Percentiles rank a stretch among this genome's conserved stretches.
phyloP scores from a whole-genome alignment of 2,113 vertebrate genomes.

The Microcebus lehilahytsara region DNA sequence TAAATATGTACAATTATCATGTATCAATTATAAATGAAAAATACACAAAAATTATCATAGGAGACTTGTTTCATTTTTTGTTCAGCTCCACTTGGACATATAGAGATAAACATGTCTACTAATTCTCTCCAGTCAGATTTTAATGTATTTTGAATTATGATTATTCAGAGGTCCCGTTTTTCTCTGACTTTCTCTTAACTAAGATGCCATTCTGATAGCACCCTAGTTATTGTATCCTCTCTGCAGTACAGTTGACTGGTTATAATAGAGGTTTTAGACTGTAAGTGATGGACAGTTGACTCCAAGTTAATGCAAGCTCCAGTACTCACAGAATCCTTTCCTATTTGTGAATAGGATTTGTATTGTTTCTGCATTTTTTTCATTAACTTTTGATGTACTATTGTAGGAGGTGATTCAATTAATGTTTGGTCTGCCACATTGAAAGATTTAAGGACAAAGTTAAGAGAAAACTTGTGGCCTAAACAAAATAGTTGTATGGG shows the following conservation, averaged over 20 bases:
- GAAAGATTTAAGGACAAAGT: constrained; percentile 15
- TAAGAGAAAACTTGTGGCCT: neutral
- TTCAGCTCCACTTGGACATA: neutral
- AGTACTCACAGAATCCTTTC: neutral
- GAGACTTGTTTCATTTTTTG: neutral
- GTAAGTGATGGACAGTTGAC: neutral
- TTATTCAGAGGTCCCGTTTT: neutral
- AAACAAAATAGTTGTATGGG: neutral
- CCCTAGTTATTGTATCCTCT: neutral
- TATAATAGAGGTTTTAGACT: neutral
- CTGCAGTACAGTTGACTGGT: neutral
- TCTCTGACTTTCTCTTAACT: neutral
- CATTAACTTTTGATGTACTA: neutral
- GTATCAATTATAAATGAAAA: neutral
- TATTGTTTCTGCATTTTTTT: neutral
- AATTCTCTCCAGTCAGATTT: neutral
- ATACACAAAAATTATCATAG: neutral
- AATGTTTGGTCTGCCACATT: neutral
- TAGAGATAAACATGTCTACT: neutral
- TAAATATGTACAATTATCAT: neutral
- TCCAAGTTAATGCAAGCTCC: neutral
- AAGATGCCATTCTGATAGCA: neutral
- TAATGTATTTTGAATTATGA: neutral
- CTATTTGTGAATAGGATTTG: neutral
- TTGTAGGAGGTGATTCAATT: neutral